Conservation (phyloP, 2,797 vertebrate genomes). For the Anabacerthia variegaticeps region DNA sequence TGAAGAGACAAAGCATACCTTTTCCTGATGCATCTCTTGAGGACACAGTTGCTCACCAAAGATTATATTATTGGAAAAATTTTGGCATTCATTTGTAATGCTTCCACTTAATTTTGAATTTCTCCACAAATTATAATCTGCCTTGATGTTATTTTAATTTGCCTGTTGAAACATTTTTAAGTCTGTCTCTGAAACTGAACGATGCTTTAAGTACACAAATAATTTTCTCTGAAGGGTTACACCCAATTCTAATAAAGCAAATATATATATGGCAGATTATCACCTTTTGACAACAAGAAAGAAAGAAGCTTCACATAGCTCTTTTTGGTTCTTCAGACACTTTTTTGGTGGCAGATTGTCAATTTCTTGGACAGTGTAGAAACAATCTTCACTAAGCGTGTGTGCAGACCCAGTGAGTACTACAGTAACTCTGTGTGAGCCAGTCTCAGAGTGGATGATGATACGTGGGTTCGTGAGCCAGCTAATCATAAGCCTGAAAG, state of each 20-base stretch:
- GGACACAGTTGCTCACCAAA: neutral
- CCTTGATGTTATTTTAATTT: neutral
- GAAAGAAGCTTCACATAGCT: neutral
- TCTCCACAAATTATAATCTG: neutral
- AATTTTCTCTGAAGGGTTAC: neutral
- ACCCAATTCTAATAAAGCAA: neutral
- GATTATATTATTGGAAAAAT: neutral
- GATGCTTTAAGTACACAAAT: neutral
- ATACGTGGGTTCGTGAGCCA: neutral
- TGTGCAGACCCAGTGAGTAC: neutral
- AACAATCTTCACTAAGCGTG: neutral
- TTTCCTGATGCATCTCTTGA: neutral
- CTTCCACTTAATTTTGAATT: neutral
- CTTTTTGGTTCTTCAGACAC: neutral
- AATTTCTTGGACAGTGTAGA: neutral
- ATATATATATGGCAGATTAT: neutral
- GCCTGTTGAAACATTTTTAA: neutral
- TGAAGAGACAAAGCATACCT: neutral
- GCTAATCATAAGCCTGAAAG: neutral
- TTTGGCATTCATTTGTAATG: neutral
- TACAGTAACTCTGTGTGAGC: neutral
- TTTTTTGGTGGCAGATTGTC: neutral
- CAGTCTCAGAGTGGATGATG: neutral
- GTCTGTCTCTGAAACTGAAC: neutral
- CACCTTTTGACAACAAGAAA: neutral